phyloP scores from a whole-genome alignment of 2,888 invertebrate species.

The Deroplatys truncata region DNA sequence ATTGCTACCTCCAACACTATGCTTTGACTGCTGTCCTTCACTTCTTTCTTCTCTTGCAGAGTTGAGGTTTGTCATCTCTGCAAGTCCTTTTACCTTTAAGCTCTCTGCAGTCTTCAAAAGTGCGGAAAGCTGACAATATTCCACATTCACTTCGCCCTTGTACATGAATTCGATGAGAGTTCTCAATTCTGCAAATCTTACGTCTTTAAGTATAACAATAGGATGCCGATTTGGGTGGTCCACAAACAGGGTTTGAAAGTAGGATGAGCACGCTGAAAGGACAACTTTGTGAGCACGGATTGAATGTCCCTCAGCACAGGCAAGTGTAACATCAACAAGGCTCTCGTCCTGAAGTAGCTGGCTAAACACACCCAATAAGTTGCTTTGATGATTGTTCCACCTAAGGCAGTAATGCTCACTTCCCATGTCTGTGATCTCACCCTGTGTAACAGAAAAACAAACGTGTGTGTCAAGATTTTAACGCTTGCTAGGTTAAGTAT shows the following conservation, averaged over 20 bases:
- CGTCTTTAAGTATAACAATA: slow-evolving; percentile 93
- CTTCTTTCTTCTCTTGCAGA: slow-evolving; percentile 45
- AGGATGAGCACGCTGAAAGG: slow-evolving; percentile 91
- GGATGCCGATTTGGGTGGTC: slow-evolving; percentile 90
- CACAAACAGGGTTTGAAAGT: slow-evolving; percentile 89
- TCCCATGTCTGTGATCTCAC: slow-evolving; percentile 87
- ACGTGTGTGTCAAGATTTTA: neutral
- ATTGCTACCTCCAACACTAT: slow-evolving; percentile 28
- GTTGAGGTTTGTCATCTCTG: slow-evolving; percentile 86
- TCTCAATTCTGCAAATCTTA: slow-evolving; percentile 82
- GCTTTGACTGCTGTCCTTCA: slow-evolving; percentile 33
- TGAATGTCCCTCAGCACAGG: slow-evolving; percentile 92
- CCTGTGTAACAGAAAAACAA: slow-evolving; percentile 55
- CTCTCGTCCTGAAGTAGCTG: slow-evolving; percentile 93
- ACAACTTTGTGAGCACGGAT: slow-evolving; percentile 94
- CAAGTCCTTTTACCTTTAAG: slow-evolving; percentile 87
- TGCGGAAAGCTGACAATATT: slow-evolving; percentile 87
- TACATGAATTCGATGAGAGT: slow-evolving; percentile 95
- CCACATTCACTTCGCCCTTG: slow-evolving; percentile 92
- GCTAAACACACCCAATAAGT: slow-evolving; percentile 95
- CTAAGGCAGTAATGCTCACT: slow-evolving; percentile 98
- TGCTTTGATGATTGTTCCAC: slow-evolving; percentile 99
- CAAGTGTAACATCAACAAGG: slow-evolving; percentile 93
- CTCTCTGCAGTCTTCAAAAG: slow-evolving; percentile 89
- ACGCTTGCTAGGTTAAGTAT: neutral